phyloP scores from a whole-genome alignment of 1,140 invertebrate species.

The Drosophila bipectinata region DNA sequence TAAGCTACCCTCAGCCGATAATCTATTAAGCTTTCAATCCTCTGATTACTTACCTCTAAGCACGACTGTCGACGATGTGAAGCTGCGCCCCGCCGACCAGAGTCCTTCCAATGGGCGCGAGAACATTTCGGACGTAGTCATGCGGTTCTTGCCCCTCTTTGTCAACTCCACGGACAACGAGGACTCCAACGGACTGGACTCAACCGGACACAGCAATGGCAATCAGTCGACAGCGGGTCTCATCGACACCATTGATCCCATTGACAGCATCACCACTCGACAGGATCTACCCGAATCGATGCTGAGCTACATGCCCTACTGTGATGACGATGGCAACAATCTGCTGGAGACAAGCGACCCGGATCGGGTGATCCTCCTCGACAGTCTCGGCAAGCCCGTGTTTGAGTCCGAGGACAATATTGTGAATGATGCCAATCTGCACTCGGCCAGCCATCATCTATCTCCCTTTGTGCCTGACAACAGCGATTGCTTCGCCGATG shows the following conservation, averaged over 20 bases:
- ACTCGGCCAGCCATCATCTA: constrained; percentile 79
- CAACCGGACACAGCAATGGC: constrained; percentile 40
- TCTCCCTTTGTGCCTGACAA: constrained; percentile 56
- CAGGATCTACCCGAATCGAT: constrained; percentile 49
- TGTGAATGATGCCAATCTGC: constrained; percentile 79
- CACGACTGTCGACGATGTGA: constrained; percentile 54
- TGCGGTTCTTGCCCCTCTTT: constrained; percentile 28
- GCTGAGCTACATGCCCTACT: constrained; percentile 35
- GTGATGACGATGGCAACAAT: constrained; percentile 24
- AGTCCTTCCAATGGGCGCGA: constrained; percentile 39
- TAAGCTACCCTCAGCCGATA: constrained; percentile 56
- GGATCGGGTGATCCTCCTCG: constrained; percentile 34
- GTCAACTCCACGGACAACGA: constrained; percentile 48
- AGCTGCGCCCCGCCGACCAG: constrained; percentile 44
- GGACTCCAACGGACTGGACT: constrained; percentile 45
- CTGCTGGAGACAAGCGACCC: constrained; percentile 19
- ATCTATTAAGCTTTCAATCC: constrained; percentile 59
- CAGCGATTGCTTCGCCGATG: constrained; percentile 62
- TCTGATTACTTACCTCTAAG: constrained; percentile 59
- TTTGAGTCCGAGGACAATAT: constrained; percentile 75
- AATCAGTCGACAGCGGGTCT: constrained; percentile 37
- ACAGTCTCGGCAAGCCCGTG: constrained; percentile 47
- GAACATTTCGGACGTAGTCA: constrained; percentile 44
- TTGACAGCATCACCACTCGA: constrained; percentile 8
- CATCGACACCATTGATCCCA: constrained; percentile 42